Conservation (phyloP, 1,140 invertebrate species). For the Cydia fagiglandana region DNA sequence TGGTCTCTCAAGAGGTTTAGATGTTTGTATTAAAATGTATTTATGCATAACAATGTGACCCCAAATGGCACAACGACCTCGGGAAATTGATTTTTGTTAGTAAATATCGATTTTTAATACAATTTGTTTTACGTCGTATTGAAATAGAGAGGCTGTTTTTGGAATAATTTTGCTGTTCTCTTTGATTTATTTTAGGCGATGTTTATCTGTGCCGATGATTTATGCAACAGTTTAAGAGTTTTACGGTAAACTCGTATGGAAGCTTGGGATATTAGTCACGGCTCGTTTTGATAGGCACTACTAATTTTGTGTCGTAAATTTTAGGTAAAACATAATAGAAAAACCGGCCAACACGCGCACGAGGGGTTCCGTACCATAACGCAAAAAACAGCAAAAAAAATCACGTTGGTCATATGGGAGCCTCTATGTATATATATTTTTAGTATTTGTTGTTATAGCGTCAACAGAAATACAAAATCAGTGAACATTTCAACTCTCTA, state of each 20-base stretch:
- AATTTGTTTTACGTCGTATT: constrained; percentile 13
- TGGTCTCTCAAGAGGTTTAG: neutral
- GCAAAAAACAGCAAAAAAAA: no score
- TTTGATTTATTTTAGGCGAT: constrained; percentile 1
- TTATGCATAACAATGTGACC: constrained; percentile 56
- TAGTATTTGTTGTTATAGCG: no score
- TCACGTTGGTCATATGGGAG: no score
- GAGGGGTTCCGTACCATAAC: no score
- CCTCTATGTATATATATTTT: no score
- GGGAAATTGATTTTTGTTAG: constrained; percentile 50
- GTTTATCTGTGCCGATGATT: neutral
- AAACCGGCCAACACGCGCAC: neutral
- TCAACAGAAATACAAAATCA: no score
- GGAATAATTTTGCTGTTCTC: neutral
- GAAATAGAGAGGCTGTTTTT: neutral
- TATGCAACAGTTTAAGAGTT: constrained; percentile 13
- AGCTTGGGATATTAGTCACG: constrained; percentile 5
- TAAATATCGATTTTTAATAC: constrained; percentile 31
- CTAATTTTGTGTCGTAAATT: neutral
- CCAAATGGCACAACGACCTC: constrained; percentile 39
- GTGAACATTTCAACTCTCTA: no score
- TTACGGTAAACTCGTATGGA: constrained; percentile 5
- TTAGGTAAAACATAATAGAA: neutral
- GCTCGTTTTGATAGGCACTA: neutral
- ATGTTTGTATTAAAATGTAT: constrained; percentile 47